Conservation (phyloP, 2,888 invertebrate species). For the Dendrolimus pini region DNA sequence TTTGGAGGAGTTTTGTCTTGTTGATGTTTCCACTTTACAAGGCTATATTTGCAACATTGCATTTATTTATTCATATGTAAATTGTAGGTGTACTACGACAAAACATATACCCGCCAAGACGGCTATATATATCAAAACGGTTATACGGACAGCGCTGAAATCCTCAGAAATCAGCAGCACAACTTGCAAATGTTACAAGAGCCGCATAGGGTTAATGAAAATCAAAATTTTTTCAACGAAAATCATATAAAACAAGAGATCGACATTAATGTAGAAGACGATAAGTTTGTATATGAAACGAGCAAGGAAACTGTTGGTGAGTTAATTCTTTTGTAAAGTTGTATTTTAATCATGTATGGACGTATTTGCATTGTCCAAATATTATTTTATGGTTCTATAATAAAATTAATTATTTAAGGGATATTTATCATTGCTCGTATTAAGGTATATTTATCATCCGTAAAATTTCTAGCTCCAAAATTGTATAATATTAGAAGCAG, state of each 20-base stretch:
- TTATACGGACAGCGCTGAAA: constrained; percentile 44
- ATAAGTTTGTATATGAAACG: constrained; percentile 50
- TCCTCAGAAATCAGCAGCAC: constrained; percentile 56
- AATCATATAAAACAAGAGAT: constrained; percentile 61
- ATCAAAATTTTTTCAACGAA: constrained; percentile 58
- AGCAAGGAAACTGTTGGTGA: constrained; percentile 49
- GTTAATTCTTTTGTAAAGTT: constrained; percentile 8
- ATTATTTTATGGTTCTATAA: no score
- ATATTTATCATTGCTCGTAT: no score
- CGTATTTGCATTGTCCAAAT: no score
- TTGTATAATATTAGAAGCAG: no score
- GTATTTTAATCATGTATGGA: no score
- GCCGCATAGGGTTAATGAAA: constrained; percentile 48
- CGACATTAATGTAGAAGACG: constrained; percentile 51
- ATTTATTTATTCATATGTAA: not conserved
- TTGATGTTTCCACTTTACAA: no score
- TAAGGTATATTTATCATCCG: no score
- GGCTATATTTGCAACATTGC: no score
- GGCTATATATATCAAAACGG: constrained; percentile 22
- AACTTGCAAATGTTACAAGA: constrained; percentile 56
- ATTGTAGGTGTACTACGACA: not conserved
- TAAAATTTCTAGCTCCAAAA: no score
- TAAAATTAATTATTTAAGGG: no score
- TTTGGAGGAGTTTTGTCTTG: no score
- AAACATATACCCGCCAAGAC: not conserved